These are phyloP conservation scores for Saxidomus purpurata DNA, from an alignment of 1,140 invertebrate genomes.

Conservation along the genomic window DNA sequence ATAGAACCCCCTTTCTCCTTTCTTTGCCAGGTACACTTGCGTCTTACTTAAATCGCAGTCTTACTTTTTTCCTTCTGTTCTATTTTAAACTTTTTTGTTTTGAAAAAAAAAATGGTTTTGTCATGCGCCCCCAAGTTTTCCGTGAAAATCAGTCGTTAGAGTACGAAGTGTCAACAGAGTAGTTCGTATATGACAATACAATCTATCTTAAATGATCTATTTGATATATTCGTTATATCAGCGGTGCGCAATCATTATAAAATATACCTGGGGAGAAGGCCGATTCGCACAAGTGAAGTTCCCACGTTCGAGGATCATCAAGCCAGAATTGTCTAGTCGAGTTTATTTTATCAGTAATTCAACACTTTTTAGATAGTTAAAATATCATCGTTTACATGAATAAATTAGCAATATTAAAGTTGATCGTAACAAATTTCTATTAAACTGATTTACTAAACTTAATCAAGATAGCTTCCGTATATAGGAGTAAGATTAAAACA, in stretches of 20 bases:
- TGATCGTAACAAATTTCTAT: constrained; percentile 6
- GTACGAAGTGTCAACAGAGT: neutral
- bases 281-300: constrained; percentile 17
- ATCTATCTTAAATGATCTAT: constrained; percentile 5
- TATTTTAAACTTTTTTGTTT: too few species aligned
- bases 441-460: neutral
- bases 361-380: constrained; percentile 35
- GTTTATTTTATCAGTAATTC: constrained; percentile 43
- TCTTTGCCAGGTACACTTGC: too few species aligned
- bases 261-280: constrained; percentile 22
- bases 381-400: constrained; percentile 43
- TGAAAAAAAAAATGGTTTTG: neutral
- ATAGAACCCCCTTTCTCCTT: too few species aligned
- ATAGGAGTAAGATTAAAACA: neutral
- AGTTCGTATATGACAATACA: neutral
- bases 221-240: constrained; percentile 2
- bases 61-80: too few species aligned
- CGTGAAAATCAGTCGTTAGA: constrained; percentile 4
- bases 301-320: constrained; percentile 33
- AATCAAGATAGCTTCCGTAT: neutral
- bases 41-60: too few species aligned
- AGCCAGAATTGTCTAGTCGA: neutral
- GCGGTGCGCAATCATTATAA: constrained; percentile 25
- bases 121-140: constrained; percentile 8
- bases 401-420: constrained; percentile 44